A percentile compares a stretch with the other conserved stretches of the same genome.
Conservation (phyloP, 2,888 invertebrate species). For the Drosophila lacicola region DNA sequence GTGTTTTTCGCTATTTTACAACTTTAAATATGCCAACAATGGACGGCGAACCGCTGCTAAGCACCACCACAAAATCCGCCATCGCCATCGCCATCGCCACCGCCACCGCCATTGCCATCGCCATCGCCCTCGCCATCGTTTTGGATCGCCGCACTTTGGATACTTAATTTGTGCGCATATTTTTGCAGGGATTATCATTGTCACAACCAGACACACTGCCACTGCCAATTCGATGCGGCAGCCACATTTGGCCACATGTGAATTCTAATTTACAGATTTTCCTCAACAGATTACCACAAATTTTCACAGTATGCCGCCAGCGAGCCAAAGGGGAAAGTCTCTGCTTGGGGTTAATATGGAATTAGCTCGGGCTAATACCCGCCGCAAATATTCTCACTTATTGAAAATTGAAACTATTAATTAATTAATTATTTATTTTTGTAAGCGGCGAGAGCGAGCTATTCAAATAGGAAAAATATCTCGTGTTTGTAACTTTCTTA, state of each 20-base stretch:
- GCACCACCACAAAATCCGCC: conserved; percentile 25
- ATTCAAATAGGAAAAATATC: not conserved
- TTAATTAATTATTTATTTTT: not conserved
- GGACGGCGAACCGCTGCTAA: conserved; percentile 38
- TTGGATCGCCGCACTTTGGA: conserved; percentile 53
- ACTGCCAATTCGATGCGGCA: conserved; percentile 48
- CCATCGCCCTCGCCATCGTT: conserved; percentile 18
- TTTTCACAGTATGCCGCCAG: conserved; percentile 22
- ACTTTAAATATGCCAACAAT: conserved; percentile 81
- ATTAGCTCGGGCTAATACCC: conserved; percentile 37
- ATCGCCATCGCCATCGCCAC: conserved; percentile 6
- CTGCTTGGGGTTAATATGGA: conserved; percentile 45
- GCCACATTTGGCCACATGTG: conserved; percentile 45
- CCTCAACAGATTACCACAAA: conserved; percentile 32
- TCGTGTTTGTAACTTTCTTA: too few relatives aligned
- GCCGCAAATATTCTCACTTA: conserved; percentile 8
- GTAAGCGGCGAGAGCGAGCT: not conserved
- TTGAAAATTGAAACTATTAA: conserved; percentile 2
- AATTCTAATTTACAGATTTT: conserved; percentile 59
- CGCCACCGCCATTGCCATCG: conserved; percentile 5
- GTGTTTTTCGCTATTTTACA: conserved; percentile 80
- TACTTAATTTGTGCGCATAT: conserved; percentile 80
- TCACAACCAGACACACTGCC: conserved; percentile 47
- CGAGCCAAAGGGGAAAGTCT: conserved; percentile 38
- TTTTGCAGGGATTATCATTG: conserved; percentile 77